phyloP scores from a whole-genome alignment of 2,797 vertebrate species.

The Cacajao melanocephalus region DNA sequence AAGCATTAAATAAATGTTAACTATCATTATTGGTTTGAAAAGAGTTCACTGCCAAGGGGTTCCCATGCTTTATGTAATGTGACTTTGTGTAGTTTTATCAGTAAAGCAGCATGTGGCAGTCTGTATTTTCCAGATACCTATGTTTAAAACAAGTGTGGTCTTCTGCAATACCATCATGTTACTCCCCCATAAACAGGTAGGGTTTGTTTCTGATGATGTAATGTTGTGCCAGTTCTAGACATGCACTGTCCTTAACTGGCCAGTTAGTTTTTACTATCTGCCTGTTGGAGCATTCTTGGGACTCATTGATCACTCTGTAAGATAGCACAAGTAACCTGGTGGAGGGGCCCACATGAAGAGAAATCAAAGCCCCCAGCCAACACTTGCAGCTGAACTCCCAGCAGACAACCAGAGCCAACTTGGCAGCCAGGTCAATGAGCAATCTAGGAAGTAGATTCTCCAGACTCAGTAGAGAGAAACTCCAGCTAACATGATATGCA shows the following conservation, averaged over 20 bases:
- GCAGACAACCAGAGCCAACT: background rate
- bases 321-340: background rate
- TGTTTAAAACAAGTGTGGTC: background rate
- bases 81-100: background rate
- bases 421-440: background rate
- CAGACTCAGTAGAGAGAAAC: background rate
- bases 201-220: background rate
- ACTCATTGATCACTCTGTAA: background rate
- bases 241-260: background rate
- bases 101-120: background rate
- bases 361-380: background rate
- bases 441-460: background rate
- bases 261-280: background rate
- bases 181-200: background rate
- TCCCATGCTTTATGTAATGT: background rate
- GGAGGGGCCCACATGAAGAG: background rate
- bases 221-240: background rate
- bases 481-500: background rate
- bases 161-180: background rate
- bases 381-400: background rate
- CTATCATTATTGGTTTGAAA: background rate
- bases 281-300: background rate
- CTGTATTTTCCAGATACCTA: background rate
- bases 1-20: constrained; percentile 1
- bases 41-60: background rate